phyloP scores from a whole-genome alignment of 2,113 vertebrate genomes.

The Dascyllus trimaculatus region DNA sequence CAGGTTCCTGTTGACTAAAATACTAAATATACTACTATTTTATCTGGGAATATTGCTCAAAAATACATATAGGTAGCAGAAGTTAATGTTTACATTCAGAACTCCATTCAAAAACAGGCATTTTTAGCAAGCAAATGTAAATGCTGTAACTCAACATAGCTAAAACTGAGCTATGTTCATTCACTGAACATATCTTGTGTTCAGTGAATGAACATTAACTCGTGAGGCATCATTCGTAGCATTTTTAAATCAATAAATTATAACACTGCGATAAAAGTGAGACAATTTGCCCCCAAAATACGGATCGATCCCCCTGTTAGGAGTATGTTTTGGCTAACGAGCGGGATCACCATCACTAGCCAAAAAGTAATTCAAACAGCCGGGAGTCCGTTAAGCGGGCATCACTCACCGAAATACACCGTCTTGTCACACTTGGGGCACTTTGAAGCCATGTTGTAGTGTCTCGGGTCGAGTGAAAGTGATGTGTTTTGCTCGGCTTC shows the following conservation, averaged over 20 bases:
- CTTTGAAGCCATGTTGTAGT: conserved; percentile 90
- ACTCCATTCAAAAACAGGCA: background rate
- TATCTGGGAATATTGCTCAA: background rate
- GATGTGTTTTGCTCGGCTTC: conserved; percentile 26
- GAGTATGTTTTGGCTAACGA: background rate
- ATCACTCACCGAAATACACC: conserved; percentile 94
- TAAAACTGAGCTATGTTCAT: too few relatives aligned
- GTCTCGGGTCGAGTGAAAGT: conserved; percentile 34
- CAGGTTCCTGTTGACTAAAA: background rate
- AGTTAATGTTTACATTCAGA: conserved; percentile 6
- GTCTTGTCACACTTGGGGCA: conserved; percentile 97
- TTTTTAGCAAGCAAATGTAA: conserved; percentile 7
- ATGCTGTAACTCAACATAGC: background rate
- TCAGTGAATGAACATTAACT: conserved; percentile 39
- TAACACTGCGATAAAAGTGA: too few relatives aligned
- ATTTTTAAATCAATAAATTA: conserved; percentile 3
- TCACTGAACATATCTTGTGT: too few relatives aligned
- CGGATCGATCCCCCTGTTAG: conserved; percentile 10
- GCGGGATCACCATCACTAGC: conserved; percentile 3
- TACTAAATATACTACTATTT: background rate
- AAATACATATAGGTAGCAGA: background rate
- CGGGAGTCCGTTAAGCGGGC: background rate
- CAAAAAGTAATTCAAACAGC: conserved; percentile 33
- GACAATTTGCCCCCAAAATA: too few relatives aligned
- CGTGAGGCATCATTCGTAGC: background rate